A percentile compares a stretch with the other conserved stretches of the same genome.
These are phyloP conservation scores for Apamea anceps DNA, from an alignment of 2,888 invertebrate species.

Conservation along the genomic window DNA sequence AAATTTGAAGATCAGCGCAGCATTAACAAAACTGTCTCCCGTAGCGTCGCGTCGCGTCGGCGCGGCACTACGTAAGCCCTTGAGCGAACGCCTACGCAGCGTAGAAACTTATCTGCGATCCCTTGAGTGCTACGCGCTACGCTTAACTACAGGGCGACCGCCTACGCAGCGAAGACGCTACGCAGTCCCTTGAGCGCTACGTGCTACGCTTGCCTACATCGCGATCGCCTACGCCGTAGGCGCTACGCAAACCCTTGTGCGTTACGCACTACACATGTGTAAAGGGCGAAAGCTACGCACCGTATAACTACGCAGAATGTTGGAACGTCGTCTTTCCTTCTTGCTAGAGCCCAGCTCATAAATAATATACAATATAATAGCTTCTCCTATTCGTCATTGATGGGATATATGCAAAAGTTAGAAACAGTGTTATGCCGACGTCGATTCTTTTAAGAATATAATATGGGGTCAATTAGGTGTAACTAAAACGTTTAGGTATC, in stretches of 20 bases:
- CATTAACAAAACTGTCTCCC: neutral
- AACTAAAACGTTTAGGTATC: neutral
- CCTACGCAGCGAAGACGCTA: constrained; percentile 9
- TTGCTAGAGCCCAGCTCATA: neutral
- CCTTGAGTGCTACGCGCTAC: constrained; percentile 14
- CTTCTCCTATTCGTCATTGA: neutral
- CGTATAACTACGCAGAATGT: neutral
- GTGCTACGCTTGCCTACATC: neutral
- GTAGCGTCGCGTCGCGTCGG: too few relatives aligned
- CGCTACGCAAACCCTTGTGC: constrained; percentile 7
- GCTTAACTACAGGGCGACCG: neutral
- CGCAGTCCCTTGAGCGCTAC: constrained; percentile 10
- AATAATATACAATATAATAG: neutral
- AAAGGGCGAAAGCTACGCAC: neutral
- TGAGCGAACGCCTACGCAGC: neutral
- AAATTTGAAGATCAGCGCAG: neutral
- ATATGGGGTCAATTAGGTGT: neutral
- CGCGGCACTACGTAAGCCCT: neutral
- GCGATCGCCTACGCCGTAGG: constrained; percentile 3
- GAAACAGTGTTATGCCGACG: neutral
- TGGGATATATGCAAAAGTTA: neutral
- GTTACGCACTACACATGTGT: neutral
- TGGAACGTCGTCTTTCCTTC: neutral
- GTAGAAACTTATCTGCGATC: neutral
- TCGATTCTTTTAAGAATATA: neutral